A percentile compares a stretch with the other conserved stretches of the same genome.
These are phyloP conservation scores for Panthera uncia DNA, from an alignment of 2,113 vertebrate genomes.

Conservation along the genomic window DNA sequence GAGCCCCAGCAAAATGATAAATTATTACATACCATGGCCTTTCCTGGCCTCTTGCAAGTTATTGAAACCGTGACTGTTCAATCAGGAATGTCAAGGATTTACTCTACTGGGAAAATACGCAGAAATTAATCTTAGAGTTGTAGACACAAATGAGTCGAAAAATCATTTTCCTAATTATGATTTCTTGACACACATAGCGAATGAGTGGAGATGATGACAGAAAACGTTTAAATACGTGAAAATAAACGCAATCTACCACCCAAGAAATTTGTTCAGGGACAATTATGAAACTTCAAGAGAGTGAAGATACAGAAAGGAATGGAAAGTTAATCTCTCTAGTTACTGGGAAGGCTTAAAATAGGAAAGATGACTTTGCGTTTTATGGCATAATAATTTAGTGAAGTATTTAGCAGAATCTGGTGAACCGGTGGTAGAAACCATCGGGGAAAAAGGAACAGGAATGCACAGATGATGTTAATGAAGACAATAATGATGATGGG, in stretches of 20 bases:
- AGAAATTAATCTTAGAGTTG: constrained; percentile 30
- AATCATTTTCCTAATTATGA: constrained; percentile 41
- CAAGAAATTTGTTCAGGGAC: constrained; percentile 41
- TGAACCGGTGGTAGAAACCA: not conserved
- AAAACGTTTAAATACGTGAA: constrained; percentile 35
- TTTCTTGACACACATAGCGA: not conserved
- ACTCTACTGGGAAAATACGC: not conserved
- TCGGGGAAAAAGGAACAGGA: not conserved
- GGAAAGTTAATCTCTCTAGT: not conserved
- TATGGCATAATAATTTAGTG: not conserved
- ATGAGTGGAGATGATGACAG: constrained; percentile 15
- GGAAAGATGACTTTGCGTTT: not conserved
- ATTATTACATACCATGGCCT: not conserved
- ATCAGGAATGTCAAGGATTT: constrained; percentile 6
- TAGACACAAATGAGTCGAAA: constrained; percentile 26
- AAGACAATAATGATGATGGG: not conserved
- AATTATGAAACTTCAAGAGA: not conserved
- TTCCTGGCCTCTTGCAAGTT: not conserved
- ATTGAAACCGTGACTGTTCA: not conserved
- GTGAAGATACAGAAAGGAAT: not conserved
- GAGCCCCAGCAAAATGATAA: not conserved
- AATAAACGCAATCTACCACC: constrained; percentile 27
- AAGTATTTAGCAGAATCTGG: not conserved
- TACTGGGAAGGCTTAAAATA: not conserved
- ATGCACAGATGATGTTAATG: not conserved